phyloP scores from a whole-genome alignment of 2,888 invertebrate genomes.

The Amiota communis region DNA sequence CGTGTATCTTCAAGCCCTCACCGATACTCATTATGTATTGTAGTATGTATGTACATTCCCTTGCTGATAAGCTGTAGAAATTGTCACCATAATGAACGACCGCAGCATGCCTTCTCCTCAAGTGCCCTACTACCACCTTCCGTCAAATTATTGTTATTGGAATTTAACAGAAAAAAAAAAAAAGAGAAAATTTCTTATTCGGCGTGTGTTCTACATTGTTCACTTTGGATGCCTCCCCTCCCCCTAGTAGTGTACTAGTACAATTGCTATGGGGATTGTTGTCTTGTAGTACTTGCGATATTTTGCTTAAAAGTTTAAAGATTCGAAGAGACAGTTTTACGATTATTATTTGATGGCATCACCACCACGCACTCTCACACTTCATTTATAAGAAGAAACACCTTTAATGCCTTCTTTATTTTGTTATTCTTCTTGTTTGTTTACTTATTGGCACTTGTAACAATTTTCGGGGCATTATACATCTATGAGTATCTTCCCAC shows the following conservation, averaged over 20 bases:
- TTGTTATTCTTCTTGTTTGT: background rate
- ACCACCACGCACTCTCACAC: slow-evolving; percentile 35
- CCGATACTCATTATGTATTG: slow-evolving; percentile 44
- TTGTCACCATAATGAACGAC: background rate
- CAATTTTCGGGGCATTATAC: slow-evolving; percentile 46
- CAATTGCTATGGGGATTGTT: no score
- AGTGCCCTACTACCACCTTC: no score
- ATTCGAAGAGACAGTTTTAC: slow-evolving; percentile 52
- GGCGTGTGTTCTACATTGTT: no score
- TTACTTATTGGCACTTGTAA: slow-evolving; percentile 60
- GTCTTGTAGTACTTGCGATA: no score
- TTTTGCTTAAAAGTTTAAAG: slow-evolving; percentile 14
- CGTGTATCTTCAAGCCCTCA: background rate
- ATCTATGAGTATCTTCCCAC: no score
- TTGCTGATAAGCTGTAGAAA: slow-evolving; percentile 56
- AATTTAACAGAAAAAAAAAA: background rate
- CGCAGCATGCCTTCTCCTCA: no score
- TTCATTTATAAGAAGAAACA: background rate
- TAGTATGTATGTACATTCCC: slow-evolving; percentile 60
- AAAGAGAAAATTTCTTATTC: no score
- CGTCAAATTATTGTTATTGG: slow-evolving; percentile 3
- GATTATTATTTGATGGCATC: slow-evolving; percentile 50
- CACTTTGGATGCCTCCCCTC: no score
- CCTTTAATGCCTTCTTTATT: background rate
- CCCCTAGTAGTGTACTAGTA: no score